Evolutionary conservation across 2,113 vertebrate genomes (phyloP).

Genomic region (Dasyurus viverrinus): DNA sequence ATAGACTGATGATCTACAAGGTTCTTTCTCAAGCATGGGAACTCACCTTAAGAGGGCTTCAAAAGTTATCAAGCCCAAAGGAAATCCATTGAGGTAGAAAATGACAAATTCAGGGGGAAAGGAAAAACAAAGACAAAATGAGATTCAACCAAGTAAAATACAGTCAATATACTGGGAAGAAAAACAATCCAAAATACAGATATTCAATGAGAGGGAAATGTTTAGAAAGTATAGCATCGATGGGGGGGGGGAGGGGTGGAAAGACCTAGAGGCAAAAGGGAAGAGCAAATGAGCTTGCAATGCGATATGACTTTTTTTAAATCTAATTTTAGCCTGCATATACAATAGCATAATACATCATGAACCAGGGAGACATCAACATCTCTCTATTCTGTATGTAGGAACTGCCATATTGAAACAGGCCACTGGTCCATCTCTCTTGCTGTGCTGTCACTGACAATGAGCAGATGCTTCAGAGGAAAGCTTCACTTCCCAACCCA

Average conservation of each 20-base stretch:
- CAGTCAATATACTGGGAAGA: conserved; percentile 43
- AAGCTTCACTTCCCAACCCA: conserved; percentile 63
- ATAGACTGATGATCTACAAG: neutral
- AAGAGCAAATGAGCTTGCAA: conserved; percentile 30
- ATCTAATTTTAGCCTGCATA: conserved; percentile 37
- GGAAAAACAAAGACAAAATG: conserved; percentile 66
- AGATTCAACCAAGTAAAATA: conserved; percentile 14
- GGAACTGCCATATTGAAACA: conserved; percentile 54
- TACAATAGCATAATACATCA: neutral
- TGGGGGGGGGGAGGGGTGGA: too few species aligned
- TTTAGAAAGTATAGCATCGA: conserved; percentile 11
- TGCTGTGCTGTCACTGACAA: conserved; percentile 46
- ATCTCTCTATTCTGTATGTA: neutral
- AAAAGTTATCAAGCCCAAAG: conserved; percentile 63
- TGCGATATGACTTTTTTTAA: neutral
- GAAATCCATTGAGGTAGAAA: neutral
- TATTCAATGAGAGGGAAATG: conserved; percentile 28
- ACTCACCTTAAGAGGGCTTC: neutral
- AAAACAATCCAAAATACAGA: conserved; percentile 36
- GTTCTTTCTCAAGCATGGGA: neutral
- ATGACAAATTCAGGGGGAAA: conserved; percentile 35
- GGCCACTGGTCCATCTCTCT: conserved; percentile 48
- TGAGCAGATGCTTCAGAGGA: conserved; percentile 53
- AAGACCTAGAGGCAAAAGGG: neutral
- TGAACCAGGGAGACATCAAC: neutral